A percentile compares a stretch with the other conserved stretches of the same genome.
These are phyloP conservation scores for Hyla sarda DNA, from an alignment of 2,113 vertebrate species.

Conservation along the genomic window DNA sequence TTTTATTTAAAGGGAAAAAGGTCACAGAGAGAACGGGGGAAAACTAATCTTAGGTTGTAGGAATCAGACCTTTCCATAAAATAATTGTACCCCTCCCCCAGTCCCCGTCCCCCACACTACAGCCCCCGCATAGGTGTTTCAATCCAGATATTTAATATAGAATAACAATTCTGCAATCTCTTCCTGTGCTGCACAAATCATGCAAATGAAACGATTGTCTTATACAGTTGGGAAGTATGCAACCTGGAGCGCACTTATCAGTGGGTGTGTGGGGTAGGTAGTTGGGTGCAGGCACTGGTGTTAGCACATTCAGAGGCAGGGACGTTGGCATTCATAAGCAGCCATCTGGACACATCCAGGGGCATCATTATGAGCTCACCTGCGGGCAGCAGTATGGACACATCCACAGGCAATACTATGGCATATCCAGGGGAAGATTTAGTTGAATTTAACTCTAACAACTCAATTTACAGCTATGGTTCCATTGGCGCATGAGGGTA, in stretches of 20 bases:
- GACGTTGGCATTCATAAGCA: neutral
- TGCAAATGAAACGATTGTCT: no score
- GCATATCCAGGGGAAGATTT: neutral
- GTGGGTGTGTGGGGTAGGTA: no score
- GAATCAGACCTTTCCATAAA: conserved; percentile 41
- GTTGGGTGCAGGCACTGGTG: neutral
- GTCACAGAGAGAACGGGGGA: conserved; percentile 75
- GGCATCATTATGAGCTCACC: neutral
- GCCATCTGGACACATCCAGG: neutral
- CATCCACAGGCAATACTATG: neutral
- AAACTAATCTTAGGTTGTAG: conserved; percentile 69
- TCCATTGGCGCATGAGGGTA: no score
- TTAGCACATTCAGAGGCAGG: neutral
- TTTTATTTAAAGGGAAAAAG: conserved; percentile 71
- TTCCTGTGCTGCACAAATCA: neutral
- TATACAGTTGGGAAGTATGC: no score
- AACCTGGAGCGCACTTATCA: no score
- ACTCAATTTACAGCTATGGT: neutral
- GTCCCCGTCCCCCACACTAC: neutral
- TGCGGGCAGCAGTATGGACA: neutral
- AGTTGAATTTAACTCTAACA: neutral
- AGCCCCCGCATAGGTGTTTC: neutral
- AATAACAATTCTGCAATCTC: neutral
- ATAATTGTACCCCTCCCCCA: neutral
- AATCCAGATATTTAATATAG: no score